Percentiles rank a stretch among this genome's conserved stretches.
Conservation (phyloP, 1,140 invertebrate species). For the Apis dorsata region DNA sequence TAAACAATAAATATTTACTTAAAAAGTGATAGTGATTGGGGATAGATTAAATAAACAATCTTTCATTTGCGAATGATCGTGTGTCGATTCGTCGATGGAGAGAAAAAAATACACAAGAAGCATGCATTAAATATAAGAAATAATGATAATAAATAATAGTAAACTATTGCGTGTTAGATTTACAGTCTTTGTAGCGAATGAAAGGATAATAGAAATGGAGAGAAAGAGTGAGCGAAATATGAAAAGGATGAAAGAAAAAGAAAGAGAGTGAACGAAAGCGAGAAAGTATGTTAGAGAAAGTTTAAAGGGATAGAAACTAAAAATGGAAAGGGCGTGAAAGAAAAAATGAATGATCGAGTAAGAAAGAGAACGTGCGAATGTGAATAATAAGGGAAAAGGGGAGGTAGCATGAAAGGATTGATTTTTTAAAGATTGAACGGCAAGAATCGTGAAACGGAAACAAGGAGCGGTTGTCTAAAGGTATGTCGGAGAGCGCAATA, state of each 20-base stretch:
- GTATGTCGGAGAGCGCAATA: background rate
- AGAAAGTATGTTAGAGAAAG: background rate
- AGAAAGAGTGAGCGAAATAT: constrained; percentile 29
- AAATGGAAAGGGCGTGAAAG: constrained; percentile 18
- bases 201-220: constrained; percentile 56
- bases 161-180: constrained; percentile 72
- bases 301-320: background rate
- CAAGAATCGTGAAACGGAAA: background rate
- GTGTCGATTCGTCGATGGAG: constrained; percentile 51
- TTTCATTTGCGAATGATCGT: constrained; percentile 37
- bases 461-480: constrained; percentile 2
- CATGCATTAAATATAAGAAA: constrained; percentile 68
- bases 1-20: background rate
- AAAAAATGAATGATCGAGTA: constrained; percentile 1
- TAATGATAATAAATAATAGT: constrained; percentile 73
- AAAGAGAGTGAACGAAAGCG: background rate
- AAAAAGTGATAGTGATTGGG: background rate
- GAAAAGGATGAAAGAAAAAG: background rate
- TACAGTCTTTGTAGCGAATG: constrained; percentile 69
- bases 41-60: background rate
- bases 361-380: background rate
- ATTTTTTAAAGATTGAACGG: background rate
- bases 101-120: constrained; percentile 54
- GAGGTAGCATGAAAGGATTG: background rate
- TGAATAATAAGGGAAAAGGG: constrained; percentile 15